Evolutionary conservation across 2,113 vertebrate species (phyloP).

Genomic region (Sminthopsis crassicaudata): DNA sequence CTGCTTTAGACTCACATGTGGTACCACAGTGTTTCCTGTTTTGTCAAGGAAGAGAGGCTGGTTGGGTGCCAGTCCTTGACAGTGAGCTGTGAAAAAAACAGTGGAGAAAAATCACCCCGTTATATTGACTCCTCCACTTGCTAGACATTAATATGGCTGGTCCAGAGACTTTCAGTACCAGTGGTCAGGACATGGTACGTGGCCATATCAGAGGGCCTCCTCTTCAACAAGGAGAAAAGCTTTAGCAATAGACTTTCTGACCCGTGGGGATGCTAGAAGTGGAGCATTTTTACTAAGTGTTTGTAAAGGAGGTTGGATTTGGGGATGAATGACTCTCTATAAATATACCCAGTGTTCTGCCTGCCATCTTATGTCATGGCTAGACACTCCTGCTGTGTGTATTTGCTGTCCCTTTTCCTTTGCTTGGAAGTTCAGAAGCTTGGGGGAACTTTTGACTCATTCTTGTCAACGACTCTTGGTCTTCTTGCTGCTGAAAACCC

Average conservation of each 20-base stretch:
- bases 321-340: background rate
- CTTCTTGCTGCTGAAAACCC: slow-evolving; percentile 27
- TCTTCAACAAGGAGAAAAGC: background rate
- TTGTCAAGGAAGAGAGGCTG: background rate
- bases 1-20: background rate
- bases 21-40: background rate
- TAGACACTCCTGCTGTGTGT: background rate
- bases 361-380: slow-evolving; percentile 9
- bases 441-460: slow-evolving; percentile 63
- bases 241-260: background rate
- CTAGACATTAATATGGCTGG: background rate
- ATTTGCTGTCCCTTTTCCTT: slow-evolving; percentile 35
- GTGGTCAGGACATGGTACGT: background rate
- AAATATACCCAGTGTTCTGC: background rate
- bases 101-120: background rate
- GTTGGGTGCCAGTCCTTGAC: background rate
- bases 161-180: background rate
- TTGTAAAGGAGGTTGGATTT: background rate
- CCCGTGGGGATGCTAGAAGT: background rate
- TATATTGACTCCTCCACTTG: background rate
- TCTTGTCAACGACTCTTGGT: slow-evolving; percentile 39
- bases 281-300: background rate
- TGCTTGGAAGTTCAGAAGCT: background rate
- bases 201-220: background rate
- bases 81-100: background rate